Conservation (phyloP, 2,888 invertebrate species). For the Augochlorella aurata region DNA sequence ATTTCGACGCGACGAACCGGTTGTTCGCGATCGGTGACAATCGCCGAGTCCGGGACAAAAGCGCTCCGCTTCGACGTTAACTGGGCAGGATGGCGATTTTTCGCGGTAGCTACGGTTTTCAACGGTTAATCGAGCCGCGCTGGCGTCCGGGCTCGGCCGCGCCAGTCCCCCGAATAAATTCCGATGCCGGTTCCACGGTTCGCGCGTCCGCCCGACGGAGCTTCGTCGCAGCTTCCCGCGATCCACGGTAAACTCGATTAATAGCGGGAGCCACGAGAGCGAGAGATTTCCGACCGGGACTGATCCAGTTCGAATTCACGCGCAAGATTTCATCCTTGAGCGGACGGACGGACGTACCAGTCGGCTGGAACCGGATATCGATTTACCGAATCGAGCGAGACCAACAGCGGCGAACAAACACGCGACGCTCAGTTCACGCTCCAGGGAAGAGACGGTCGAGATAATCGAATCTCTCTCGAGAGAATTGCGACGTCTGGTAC, state of each 20-base stretch:
- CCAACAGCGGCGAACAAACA: constrained; percentile 38
- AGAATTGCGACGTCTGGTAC: constrained; percentile 25
- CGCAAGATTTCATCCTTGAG: constrained; percentile 1
- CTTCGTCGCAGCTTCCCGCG: too few relatives aligned
- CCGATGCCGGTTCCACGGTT: constrained; percentile 14
- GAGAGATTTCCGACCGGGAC: not conserved
- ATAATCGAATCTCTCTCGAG: constrained; percentile 46
- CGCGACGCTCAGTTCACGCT: constrained; percentile 26
- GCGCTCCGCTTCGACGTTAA: constrained; percentile 22
- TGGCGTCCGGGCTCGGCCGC: too few relatives aligned
- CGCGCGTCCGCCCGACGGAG: not conserved
- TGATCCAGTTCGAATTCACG: not conserved
- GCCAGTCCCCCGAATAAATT: constrained; percentile 14
- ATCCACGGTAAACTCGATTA: constrained; percentile 13
- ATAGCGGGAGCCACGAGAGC: not conserved
- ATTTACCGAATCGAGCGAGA: constrained; percentile 15
- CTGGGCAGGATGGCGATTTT: constrained; percentile 30
- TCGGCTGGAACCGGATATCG: constrained; percentile 7
- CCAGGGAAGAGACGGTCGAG: constrained; percentile 24
- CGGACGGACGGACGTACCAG: not conserved
- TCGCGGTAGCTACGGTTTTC: constrained; percentile 26
- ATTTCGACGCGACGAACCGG: not conserved
- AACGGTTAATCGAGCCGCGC: constrained; percentile 12
- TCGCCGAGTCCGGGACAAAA: constrained; percentile 29
- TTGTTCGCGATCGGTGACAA: constrained; percentile 29